phyloP scores from a whole-genome alignment of 2,113 vertebrate species.

The Mustela nigripes region DNA sequence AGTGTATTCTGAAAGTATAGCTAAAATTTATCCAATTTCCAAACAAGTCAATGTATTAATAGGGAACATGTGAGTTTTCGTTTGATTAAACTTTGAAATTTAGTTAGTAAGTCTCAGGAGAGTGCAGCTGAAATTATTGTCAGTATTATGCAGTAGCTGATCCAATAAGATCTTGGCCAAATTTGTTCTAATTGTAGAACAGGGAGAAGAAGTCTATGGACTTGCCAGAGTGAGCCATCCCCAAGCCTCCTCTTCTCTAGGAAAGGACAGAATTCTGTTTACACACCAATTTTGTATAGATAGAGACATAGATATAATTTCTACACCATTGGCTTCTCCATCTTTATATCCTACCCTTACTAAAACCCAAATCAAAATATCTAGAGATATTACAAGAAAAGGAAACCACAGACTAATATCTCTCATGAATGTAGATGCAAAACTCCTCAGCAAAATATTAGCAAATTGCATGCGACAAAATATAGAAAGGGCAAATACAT shows the following conservation, averaged over 20 bases:
- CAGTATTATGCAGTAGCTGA: not conserved
- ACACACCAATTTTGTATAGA: not conserved
- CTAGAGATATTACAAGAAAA: not conserved
- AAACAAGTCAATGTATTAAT: slow-evolving; percentile 46
- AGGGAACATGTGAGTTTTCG: not conserved
- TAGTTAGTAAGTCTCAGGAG: slow-evolving; percentile 49
- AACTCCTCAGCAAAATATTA: not conserved
- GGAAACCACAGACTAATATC: not conserved
- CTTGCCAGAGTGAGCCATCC: not conserved
- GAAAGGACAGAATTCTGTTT: not conserved
- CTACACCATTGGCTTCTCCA: not conserved
- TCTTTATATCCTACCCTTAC: not conserved
- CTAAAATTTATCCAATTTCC: slow-evolving; percentile 49
- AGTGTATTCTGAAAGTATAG: slow-evolving; percentile 25
- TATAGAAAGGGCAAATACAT: not conserved
- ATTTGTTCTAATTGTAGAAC: not conserved
- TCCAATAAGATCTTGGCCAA: not conserved
- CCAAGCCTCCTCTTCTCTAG: not conserved
- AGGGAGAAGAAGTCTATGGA: not conserved
- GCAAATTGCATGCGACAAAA: not conserved
- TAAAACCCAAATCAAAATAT: not conserved
- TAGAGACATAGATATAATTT: not conserved
- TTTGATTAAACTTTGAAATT: slow-evolving; percentile 54
- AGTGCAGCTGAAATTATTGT: slow-evolving; percentile 4
- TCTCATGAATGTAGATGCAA: not conserved